Evolutionary conservation across 2,797 vertebrate genomes (phyloP), one percentile per base, ranked within the genome.

Genomic region (Dryobates pubescens): DNA sequence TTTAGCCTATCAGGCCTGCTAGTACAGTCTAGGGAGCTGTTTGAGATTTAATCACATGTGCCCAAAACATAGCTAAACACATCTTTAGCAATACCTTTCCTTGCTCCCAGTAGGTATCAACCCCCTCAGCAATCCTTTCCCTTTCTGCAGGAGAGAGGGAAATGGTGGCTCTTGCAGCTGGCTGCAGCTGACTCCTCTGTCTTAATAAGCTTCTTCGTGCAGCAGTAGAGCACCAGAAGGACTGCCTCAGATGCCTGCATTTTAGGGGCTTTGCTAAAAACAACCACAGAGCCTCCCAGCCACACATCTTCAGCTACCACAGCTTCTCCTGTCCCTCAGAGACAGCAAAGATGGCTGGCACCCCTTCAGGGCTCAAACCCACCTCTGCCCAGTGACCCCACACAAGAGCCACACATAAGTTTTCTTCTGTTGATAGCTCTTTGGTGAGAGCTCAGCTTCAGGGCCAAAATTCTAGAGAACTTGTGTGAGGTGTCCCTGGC

Each of bases 281-380:
- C 64, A 72, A 27, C 45, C 4, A 43, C 1, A 10, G 18, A 85
- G 7, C 32, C 19, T 32, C 45, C 41, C 53, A 56, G 34, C 34
- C 0, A 0, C 15, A 7, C 18, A 7, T 0, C 53, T 67, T 54
- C 20, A 49, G 34, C 17, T 54, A 34, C n/a, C 17, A 17, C 45
- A 82, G 51, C 15, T 47, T 70, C 63, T 90, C 24, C 47, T 10
- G 51, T 27, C 10, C 38, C 51, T 78, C 4, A 0, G 38, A 61
- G 30, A 6, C 20, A 30, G 13, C 27, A 49, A 18, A 24, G 47
- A 22, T 13, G 24, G 23, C 41, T 2, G 0, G 2, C 38, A 17
- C 23, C 19, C 53, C 22, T 20, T 77, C 68, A 65, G 15, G 77
- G 38, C 51, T 69, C 27, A 69, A 76, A 32, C 29, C 30, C 47